These are phyloP conservation scores for Salvelinus alpinus DNA, from an alignment of 2,113 vertebrate genomes.

Conservation along the genomic window DNA sequence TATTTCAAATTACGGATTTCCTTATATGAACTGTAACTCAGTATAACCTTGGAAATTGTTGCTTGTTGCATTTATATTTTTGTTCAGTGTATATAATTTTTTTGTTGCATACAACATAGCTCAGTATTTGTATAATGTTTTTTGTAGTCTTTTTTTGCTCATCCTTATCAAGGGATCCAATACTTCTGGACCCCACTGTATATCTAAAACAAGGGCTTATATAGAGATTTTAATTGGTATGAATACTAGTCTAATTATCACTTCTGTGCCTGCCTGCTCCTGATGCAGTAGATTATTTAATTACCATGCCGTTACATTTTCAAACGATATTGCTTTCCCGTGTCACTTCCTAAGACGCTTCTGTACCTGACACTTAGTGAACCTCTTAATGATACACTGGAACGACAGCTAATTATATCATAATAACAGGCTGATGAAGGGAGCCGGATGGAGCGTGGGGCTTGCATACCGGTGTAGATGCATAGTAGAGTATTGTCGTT, in stretches of 20 bases:
- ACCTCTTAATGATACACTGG: constrained; percentile 74
- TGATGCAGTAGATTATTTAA: constrained; percentile 63
- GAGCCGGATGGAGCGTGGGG: constrained; percentile 41
- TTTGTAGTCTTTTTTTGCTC: too few species aligned
- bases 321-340: constrained; percentile 61
- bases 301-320: constrained; percentile 72
- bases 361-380: constrained; percentile 75
- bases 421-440: constrained; percentile 75
- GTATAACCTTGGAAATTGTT: too few species aligned
- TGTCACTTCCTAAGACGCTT: constrained; percentile 64
- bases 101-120: too few species aligned
- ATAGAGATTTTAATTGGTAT: constrained; percentile 65
- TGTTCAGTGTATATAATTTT: too few species aligned
- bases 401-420: constrained; percentile 77
- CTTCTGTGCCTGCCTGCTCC: constrained; percentile 52
- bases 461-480: background rate
- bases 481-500: constrained; percentile 29
- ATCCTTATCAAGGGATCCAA: too few species aligned
- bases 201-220: too few species aligned
- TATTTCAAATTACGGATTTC: too few species aligned
- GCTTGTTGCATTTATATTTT: too few species aligned
- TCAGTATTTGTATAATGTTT: too few species aligned
- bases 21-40: too few species aligned
- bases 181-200: too few species aligned
- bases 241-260: constrained; percentile 77